Evolutionary conservation across 2,113 vertebrate species (phyloP).

Genomic region (Pedionomus torquatus): DNA sequence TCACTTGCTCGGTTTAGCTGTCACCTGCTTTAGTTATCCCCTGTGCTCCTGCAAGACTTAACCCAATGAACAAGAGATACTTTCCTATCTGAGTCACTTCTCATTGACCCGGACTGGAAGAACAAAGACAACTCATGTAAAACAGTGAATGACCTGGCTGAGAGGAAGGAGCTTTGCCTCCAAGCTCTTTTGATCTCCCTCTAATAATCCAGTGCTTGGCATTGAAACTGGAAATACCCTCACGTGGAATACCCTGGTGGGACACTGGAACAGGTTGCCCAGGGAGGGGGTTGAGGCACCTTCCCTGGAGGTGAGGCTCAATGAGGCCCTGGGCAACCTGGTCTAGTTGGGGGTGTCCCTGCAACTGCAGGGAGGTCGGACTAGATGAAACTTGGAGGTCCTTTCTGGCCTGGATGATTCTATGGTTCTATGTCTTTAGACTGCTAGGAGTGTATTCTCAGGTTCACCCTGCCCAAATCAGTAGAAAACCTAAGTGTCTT

Average conservation of each 20-base stretch:
- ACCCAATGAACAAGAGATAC: background rate
- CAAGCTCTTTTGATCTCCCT: background rate
- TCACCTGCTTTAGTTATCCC: conserved; percentile 21
- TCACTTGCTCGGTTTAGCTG: background rate
- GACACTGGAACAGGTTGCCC: too few relatives aligned
- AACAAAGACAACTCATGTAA: conserved; percentile 4
- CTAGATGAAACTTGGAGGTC: too few relatives aligned
- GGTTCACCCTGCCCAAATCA: background rate
- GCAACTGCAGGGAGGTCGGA: too few relatives aligned
- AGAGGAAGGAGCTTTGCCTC: background rate
- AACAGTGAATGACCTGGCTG: background rate
- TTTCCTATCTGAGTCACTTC: conserved; percentile 19
- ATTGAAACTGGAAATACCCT: background rate
- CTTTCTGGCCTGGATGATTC: too few relatives aligned
- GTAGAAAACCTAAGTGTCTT: background rate
- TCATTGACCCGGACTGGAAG: background rate
- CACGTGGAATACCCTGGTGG: too few relatives aligned
- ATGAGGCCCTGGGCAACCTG: too few relatives aligned
- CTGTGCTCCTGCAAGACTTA: background rate
- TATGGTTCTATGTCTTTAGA: background rate
- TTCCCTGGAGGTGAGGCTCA: too few relatives aligned
- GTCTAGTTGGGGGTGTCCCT: too few relatives aligned
- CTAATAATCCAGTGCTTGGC: background rate
- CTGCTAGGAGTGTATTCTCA: background rate
- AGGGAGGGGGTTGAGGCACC: too few relatives aligned